These are phyloP conservation scores for Gadus chalcogrammus DNA, from an alignment of 2,113 vertebrate species.

Conservation along the genomic window DNA sequence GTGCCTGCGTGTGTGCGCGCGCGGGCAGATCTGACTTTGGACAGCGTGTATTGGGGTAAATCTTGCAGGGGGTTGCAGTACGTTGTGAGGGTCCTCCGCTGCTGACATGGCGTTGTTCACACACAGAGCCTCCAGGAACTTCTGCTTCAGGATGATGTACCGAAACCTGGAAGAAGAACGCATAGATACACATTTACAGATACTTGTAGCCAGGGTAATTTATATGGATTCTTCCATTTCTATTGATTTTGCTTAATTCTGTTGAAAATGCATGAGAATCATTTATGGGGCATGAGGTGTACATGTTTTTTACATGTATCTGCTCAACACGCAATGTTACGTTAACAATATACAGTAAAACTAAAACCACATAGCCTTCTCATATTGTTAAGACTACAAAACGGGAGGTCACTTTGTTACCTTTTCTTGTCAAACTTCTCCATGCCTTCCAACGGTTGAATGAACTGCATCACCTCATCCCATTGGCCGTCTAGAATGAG, in stretches of 20 bases:
- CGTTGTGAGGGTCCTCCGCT: conserved; percentile 89
- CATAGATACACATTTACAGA: too few species aligned
- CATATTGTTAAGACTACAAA: too few species aligned
- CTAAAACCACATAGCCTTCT: too few species aligned
- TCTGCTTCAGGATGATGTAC: conserved; percentile 95
- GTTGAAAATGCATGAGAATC: too few species aligned
- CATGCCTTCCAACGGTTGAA: conserved; percentile 95
- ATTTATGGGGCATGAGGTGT: too few species aligned
- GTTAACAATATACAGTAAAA: too few species aligned
- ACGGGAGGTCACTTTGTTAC: conserved; percentile 55
- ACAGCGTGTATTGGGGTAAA: background rate
- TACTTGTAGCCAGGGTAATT: too few species aligned
- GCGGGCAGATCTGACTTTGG: background rate
- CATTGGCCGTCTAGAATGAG: conserved; percentile 95
- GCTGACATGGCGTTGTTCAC: conserved; percentile 98
- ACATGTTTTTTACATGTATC: too few species aligned
- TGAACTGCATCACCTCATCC: conserved; percentile 98
- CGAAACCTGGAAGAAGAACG: conserved; percentile 78
- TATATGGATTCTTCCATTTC: too few species aligned
- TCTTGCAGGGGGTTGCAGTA: conserved; percentile 49
- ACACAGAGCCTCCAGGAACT: conserved; percentile 95
- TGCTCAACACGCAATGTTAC: too few species aligned
- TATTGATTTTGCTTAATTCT: too few species aligned
- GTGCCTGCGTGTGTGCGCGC: background rate
- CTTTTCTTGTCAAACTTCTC: conserved; percentile 97